Percentiles rank a stretch among this genome's conserved stretches.
Conservation (phyloP, 2,113 vertebrate species). For the Neoarius graeffei region DNA sequence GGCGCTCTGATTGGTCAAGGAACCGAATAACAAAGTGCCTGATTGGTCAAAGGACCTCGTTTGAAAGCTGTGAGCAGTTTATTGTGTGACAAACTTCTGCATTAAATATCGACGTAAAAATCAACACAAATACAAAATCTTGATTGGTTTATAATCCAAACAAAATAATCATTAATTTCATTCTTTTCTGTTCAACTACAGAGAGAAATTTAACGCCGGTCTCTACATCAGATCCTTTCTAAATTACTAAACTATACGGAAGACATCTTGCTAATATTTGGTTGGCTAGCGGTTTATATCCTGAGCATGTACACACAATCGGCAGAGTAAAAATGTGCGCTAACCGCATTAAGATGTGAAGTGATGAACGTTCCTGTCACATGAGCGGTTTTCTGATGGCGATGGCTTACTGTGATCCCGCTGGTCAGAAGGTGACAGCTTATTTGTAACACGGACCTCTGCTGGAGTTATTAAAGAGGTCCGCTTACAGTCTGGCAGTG, state of each 20-base stretch:
- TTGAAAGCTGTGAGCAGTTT: not conserved
- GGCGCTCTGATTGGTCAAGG: too few relatives aligned
- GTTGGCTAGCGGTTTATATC: not conserved
- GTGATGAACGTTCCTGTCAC: conserved; percentile 3
- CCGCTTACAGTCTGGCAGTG: conserved; percentile 23
- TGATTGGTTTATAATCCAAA: too few relatives aligned
- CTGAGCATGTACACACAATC: not conserved
- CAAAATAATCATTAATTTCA: too few relatives aligned
- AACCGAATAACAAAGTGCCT: too few relatives aligned
- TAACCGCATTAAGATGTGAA: not conserved
- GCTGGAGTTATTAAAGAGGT: conserved; percentile 34
- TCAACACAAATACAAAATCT: too few relatives aligned
- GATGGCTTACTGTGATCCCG: conserved; percentile 23
- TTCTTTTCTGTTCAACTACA: not conserved
- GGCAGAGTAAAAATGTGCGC: not conserved
- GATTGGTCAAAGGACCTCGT: too few relatives aligned
- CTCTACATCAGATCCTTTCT: not conserved
- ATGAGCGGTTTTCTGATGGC: not conserved
- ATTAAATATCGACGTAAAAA: too few relatives aligned
- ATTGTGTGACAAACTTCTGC: not conserved
- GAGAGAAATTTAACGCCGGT: not conserved
- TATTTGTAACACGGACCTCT: conserved; percentile 22
- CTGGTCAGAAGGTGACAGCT: conserved; percentile 11
- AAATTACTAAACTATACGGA: not conserved
- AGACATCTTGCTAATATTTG: not conserved